Evolutionary conservation across 2,113 vertebrate genomes (phyloP), one percentile per base, ranked within the genome.

Genomic region (Laterallus jamaicensis): DNA sequence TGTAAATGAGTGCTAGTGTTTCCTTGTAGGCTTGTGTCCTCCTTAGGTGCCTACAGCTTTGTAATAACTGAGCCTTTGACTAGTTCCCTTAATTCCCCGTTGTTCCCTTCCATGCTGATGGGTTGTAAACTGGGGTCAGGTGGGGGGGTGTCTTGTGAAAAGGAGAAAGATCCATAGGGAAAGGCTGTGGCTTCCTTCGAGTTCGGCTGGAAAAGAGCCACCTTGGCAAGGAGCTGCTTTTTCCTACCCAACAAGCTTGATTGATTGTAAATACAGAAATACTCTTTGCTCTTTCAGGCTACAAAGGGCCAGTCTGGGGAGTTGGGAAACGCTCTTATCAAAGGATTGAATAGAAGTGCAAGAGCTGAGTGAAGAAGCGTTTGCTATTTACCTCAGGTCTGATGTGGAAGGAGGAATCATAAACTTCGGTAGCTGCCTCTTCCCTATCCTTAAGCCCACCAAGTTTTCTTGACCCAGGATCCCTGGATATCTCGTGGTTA

Each of bases 1-100:
- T 96, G 90, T 97, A 95, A 84, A 91, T 35, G 94, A 96, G 91
- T 97, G 1, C 62, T 22, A 95, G 93, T 95, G 89, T 96, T 92
- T 97, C 92, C 90, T 97, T 96, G 76, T 28, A 88, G 88, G 71
- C 42, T 88, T 71, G 52, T 0, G 0, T 82, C 74, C 52, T 90
- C 55, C 20, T 26, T 15, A 37, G 37, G 24, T 50, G 50, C 40
- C 64, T 24, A 55, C 39, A 56, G 73, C 69, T 35, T 20, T 11
- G 52, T 42, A 20, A 39, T 25, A 35, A 70, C 18, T 1, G 0
- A 19, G 54, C 55, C 44, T 12, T 60, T 6, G 4, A 8, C 24
- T 71, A 18, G 29, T 31, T 66, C 26, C 32, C 28, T 44, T 58
- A 13, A 39, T 67, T 80, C 31, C 62, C 18, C 1, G 2, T n/a